Evolutionary conservation across 2,113 vertebrate genomes (phyloP), one percentile per base, ranked within the genome.

Genomic region (Elephantulus edwardii): DNA sequence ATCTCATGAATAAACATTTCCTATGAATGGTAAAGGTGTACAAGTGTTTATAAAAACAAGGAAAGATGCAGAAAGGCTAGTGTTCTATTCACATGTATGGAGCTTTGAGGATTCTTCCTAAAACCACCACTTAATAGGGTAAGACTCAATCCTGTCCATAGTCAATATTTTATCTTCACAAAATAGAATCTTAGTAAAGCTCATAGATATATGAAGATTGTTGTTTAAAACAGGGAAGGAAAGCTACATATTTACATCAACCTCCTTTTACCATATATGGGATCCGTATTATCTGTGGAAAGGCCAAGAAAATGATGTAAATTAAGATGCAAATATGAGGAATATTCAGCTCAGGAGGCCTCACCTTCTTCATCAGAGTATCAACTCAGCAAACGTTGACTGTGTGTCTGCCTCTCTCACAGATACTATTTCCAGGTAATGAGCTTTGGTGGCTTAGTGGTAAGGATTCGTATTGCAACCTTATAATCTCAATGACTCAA

Each of bases 341-440:
- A 80, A 42, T 26, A 35, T 4, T 22, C 7, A 22, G 6, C 26
- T 54, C 30, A 52, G 24, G 3, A 38, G 20, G 26, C 71, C 9
- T 81, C 24, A 14, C 72, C 38, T 74, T 56, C 38, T 71, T 91
- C 19, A 58, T 22, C 75, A 70, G 46, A 81, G 95, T 93, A 33
- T 74, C 70, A 68, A 62, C 33, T 72, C 4, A 70, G 10, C 5
- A 22, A 60, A 19, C 20, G 12, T 50, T 66, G n/a, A 24, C 2
- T 44, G 56, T 0, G 0, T 6, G 9, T 2, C n/a, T n/a, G n/a
- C n/a, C 2, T 64, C 11, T 88, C 48, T 52, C 88, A 56, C 2
- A 38, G 64, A 46, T 58, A 56, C 14, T 68, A 24, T 60, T 60
- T 50, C 48, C 16, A 50, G 16, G 48, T 50, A 10, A 50, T 50